A percentile compares a stretch with the other conserved stretches of the same genome.
phyloP scores from a whole-genome alignment of 35 echinoderm and acorn worm species.

The Diadema setosum region DNA sequence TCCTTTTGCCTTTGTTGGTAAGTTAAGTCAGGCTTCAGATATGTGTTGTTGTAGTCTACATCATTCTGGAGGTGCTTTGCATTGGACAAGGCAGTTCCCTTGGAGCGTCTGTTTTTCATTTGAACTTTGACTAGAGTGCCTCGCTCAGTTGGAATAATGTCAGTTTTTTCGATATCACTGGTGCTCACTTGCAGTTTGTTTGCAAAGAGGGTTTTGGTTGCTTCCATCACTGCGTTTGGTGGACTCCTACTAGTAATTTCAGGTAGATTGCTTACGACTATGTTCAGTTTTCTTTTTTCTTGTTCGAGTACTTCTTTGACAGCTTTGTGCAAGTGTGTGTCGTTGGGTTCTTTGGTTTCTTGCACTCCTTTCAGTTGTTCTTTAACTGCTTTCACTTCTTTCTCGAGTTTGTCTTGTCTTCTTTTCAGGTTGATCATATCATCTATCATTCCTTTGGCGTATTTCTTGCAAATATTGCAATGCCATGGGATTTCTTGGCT shows the following conservation, averaged over 20 bases:
- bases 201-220: not conserved
- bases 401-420: not conserved
- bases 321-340: not conserved
- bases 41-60: not conserved
- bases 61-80: not conserved
- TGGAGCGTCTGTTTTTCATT: constrained; percentile 8
- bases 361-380: not conserved
- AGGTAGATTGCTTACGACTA: constrained; percentile 20
- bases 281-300: not conserved
- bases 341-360: not conserved
- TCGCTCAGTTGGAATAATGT: constrained; percentile 21
- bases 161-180: not conserved
- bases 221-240: not conserved
- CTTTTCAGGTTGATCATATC: not conserved
- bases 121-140: constrained; percentile 11
- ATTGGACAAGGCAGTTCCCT: not conserved
- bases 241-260: not conserved
- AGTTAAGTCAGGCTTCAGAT: constrained; percentile 23
- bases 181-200: not conserved
- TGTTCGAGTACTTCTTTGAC: constrained; percentile 8
- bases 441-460: not conserved
- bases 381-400: not conserved
- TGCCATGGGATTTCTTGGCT: constrained; percentile 26
- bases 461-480: constrained; percentile 9
- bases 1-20: constrained; percentile 6